Evolutionary conservation across 2,888 invertebrate species (phyloP), one percentile per base, ranked within the genome.

Genomic region (Mythimna pallens): DNA sequence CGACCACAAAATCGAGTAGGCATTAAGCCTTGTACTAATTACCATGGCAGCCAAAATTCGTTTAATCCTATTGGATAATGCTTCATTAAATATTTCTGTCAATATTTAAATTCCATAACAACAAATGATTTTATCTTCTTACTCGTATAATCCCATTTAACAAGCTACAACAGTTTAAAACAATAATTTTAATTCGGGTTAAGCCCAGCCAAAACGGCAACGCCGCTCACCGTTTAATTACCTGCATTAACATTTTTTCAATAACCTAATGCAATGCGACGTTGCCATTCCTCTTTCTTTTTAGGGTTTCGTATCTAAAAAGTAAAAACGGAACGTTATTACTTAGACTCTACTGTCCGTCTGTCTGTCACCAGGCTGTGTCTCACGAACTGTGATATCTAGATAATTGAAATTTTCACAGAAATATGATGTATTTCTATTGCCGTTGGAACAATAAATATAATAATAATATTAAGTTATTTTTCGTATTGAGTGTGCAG

Each of bases 241-340:
- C 75, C 75, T 59, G 40, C 58, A 81, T 81, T 79, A 79, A 59
- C 75, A 79, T 82, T 82, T 81, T 81, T 81, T 81, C 70, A 81
- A 81, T 81, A 81, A 71, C 68, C 80, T 81, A 82, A 81, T 79
- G 80, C 75, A 66, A 47, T 75, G 83, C 75, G 75, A 20, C 22
- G 83, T 68, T 81, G 81, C 70, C 82, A 62, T 70, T 25, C 67
- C 25, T 70, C 78, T 77, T 30, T 20, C 7, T 17, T 47, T 47
- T 43, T 40, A 30, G 30, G 3, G 30, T 30, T 30, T 30, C 30
- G 30, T 30, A 30, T 3, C 30, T 3, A 3, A 30, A 30, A 0
- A 3, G 30, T 30, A 30, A 30, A 30, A 30, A 30, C 30, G 30
- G 30, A 3, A 30, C 30, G 2, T 30, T 30, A 30, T 30, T 30